Base-by-base conservation (phyloP, 2,113 vertebrate species). In the Percina caprodes region DNA sequence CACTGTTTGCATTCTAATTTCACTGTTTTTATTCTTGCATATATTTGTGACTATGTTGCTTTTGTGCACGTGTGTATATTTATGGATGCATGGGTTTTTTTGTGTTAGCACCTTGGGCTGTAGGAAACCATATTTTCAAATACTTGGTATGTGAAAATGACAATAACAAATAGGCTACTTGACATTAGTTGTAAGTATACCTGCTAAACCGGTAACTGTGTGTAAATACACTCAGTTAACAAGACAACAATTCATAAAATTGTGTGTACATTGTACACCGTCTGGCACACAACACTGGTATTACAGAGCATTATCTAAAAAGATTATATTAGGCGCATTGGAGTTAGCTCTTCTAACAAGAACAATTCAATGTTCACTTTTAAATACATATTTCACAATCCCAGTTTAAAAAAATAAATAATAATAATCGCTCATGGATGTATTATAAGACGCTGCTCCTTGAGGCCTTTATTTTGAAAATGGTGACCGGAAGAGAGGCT, bases 401-500 rank as follows among this genome's bases (percentile, higher is more conserved):
- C 6, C 46, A 48, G 5, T 48, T 76, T 26, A 39, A 39, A 2
- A 39, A 39, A 39, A 9, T 39, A 10, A 10, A 39, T 7, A 39
- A 39, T 2, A 39, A 39, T 39, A 39, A n/a, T n/a, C n/a, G n/a
- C n/a, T 42, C 39, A 11, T 42, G 39, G 39, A 42, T 42, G 39
- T 42, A 42, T 42, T 42, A 3, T 42, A 42, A 11, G 10, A 42
- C 39, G 39, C 39, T 42, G 10, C 49, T 56, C 16, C 24, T 51
- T 1, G 0, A 8, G 42, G 61, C 18, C 3, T 83, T 89, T 91
- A 89, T 87, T 91, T 74, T 91, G 87, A 85, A 91, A 89, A 35
- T 0, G 21, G 13, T 21, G 13, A 79, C 76, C 84, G 87, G 88
- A 90, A 85, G 84, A 87, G 89, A 84, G 21, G 0, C 23, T 2